Evolutionary conservation across 2,888 invertebrate genomes (phyloP), one percentile per base, ranked within the genome.

Genomic region (Spodoptera exigua): DNA sequence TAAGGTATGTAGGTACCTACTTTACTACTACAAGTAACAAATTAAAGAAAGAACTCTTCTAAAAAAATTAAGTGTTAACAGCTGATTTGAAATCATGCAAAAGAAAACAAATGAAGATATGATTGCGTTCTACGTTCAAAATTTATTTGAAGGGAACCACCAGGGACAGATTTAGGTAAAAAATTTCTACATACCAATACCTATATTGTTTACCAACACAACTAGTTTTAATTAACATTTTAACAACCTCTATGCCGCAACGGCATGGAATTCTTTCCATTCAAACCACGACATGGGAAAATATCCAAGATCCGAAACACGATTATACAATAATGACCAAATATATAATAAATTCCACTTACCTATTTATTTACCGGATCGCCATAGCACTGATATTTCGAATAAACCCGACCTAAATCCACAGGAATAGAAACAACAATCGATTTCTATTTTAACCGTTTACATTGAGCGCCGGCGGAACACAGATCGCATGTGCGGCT

Each of bases 401-500:
- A 52, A 62, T 61, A 71, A 68, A 73, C 56, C 53, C 70, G 86
- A 84, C 86, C 88, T 83, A 84, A 67, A 81, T 83, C 86, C 78
- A 85, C 88, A 64, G 78, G 81, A 88, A 89, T 83, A 89, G 86
- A 83, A 84, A 82, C 82, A 80, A 80, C 79, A 82, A 92, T 92
- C 89, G 90, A 92, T 92, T 89, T 89, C 86, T 87, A 88, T 91
- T 88, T 87, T 82, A 82, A 82, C 85, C 74, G 80, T 81, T 76
- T 80, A 81, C 83, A 83, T 78, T 66, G 65, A 69, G 73, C 78
- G 79, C 80, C 78, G 81, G 76, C 82, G 78, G 83, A 81, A 69
- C 70, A 57, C 76, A 84, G 84, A 72, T 67, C 90, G 91, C 91
- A 92, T 91, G 92, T 89, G 92, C 91, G 89, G 82, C 82, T 75